Evolutionary conservation across 2,113 vertebrate species (phyloP).

Genomic region (Hemiprocne comata): DNA sequence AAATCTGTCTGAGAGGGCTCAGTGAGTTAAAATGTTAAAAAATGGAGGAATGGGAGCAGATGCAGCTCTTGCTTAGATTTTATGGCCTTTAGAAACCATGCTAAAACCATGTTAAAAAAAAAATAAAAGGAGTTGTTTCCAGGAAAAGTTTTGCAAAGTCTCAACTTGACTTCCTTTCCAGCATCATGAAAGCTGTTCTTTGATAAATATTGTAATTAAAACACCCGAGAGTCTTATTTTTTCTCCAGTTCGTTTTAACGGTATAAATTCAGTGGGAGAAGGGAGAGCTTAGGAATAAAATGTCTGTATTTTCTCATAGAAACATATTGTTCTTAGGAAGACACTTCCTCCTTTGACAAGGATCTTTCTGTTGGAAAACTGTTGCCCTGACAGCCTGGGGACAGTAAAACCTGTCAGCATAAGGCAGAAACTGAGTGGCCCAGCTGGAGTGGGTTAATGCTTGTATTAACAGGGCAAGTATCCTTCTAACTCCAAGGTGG

Average conservation of each 20-base stretch:
- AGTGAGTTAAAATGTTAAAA: background rate
- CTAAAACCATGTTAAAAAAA: background rate
- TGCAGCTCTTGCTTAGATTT: background rate
- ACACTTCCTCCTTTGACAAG: background rate
- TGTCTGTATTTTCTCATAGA: background rate
- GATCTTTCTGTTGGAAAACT: background rate
- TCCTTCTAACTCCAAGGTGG: background rate
- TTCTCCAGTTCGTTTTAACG: background rate
- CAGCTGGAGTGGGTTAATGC: background rate
- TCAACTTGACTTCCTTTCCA: background rate
- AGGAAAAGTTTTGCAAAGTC: background rate
- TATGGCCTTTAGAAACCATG: background rate
- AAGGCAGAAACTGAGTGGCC: background rate
- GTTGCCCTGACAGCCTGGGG: background rate
- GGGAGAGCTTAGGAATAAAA: background rate
- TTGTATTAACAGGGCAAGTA: background rate
- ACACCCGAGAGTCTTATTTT: background rate
- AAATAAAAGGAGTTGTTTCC: background rate
- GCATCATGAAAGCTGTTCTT: background rate
- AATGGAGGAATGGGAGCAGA: background rate
- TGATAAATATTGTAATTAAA: background rate
- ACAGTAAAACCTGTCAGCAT: background rate
- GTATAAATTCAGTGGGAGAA: background rate
- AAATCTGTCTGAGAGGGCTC: background rate
- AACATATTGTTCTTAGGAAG: background rate